Evolutionary conservation across 1,140 invertebrate species (phyloP).

Genomic region (Brachionus angularis): DNA sequence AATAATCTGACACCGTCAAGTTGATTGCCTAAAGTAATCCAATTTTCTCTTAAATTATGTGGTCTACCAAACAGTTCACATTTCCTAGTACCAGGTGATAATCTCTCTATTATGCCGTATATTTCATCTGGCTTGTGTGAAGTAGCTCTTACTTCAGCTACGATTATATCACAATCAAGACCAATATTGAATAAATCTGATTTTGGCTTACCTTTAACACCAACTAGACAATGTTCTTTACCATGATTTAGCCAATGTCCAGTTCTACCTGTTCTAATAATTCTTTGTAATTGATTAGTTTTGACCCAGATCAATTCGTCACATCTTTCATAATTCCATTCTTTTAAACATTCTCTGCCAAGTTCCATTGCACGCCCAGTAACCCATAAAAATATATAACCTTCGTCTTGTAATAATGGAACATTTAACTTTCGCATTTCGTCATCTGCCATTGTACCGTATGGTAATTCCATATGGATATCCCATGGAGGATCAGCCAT

Average conservation of each 20-base stretch:
- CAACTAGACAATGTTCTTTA: conserved; percentile 90
- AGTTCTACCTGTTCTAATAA: conserved; percentile 89
- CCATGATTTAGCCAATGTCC: conserved; percentile 98
- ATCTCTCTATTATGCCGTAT: conserved; percentile 70
- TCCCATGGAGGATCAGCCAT: conserved; percentile 87
- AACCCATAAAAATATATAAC: conserved; percentile 93
- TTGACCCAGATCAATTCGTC: conserved; percentile 99
- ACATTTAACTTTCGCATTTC: conserved; percentile 93
- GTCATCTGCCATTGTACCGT: conserved; percentile 98
- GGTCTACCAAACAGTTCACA: conserved; percentile 94
- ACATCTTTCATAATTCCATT: conserved; percentile 91
- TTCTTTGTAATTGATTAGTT: conserved; percentile 92
- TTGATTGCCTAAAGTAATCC: conserved; percentile 93
- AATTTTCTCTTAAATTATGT: conserved; percentile 96
- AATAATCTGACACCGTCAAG: conserved; percentile 86
- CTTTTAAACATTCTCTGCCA: conserved; percentile 74
- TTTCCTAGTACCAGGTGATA: conserved; percentile 79
- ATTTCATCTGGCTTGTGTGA: conserved; percentile 98
- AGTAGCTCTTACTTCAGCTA: conserved; percentile 91
- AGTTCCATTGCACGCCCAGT: conserved; percentile 69
- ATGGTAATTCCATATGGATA: conserved; percentile 95
- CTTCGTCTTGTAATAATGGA: conserved; percentile 84
- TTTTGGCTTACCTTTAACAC: conserved; percentile 75
- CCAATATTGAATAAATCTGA: conserved; percentile 77
- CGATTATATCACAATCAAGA: conserved; percentile 93